Conservation (phyloP, 2,888 invertebrate genomes). For the Aporophyla nigra region DNA sequence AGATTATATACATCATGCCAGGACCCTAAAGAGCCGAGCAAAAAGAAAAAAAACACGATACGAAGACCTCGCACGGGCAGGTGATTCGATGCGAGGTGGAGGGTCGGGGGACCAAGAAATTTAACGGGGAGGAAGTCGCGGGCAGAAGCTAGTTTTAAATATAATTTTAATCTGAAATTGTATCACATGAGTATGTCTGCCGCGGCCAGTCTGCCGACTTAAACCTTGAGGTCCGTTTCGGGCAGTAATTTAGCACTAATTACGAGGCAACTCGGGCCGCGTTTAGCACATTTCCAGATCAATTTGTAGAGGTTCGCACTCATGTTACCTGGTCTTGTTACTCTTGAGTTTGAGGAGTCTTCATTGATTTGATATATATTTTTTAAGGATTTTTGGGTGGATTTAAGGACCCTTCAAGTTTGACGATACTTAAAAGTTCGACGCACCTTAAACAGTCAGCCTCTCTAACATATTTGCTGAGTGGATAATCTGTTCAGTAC, state of each 20-base stretch:
- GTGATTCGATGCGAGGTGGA: no score
- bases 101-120: no score
- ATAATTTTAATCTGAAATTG: background rate
- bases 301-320: slow-evolving; percentile 60
- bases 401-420: background rate
- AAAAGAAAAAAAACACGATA: no score
- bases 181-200: slow-evolving; percentile 14
- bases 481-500: background rate
- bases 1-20: no score
- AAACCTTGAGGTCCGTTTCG: slow-evolving; percentile 49
- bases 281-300: slow-evolving; percentile 65
- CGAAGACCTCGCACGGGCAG: no score
- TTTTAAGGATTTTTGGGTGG: background rate
- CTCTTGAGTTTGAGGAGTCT: slow-evolving; percentile 1
- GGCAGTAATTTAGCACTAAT: slow-evolving; percentile 68
- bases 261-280: slow-evolving; percentile 67
- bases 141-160: background rate
- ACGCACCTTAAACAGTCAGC: background rate
- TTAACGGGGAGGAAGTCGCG: no score
- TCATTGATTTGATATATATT: background rate
- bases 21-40: no score
- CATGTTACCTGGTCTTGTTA: slow-evolving; percentile 42
- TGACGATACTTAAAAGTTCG: background rate
- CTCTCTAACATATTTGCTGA: background rate
- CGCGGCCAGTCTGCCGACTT: slow-evolving; percentile 12